Conservation (phyloP, 2,113 vertebrate species). For the Promerops cafer region DNA sequence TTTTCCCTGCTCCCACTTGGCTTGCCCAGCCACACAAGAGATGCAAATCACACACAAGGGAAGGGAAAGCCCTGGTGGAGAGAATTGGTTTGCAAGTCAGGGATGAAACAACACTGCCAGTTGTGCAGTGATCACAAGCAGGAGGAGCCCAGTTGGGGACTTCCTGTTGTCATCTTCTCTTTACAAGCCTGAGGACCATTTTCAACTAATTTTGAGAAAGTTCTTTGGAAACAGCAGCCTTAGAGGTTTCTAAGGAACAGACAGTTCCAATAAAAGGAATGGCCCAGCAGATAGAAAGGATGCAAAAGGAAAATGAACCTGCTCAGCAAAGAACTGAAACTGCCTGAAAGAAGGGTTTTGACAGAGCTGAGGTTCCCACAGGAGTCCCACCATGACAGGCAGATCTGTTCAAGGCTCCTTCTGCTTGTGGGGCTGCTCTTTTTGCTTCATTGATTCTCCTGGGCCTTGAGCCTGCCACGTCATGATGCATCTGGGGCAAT, state of each 20-base stretch:
- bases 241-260: background rate
- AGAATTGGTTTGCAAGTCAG: background rate
- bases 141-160: rapidly evolving
- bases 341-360: background rate
- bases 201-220: background rate
- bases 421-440: background rate
- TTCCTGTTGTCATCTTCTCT: background rate
- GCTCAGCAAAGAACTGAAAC: background rate
- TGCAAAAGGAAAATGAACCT: background rate
- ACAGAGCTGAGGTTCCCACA: background rate
- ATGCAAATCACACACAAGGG: background rate
- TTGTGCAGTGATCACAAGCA: background rate
- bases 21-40: background rate
- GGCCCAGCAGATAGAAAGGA: background rate
- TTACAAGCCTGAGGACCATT: background rate
- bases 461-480: background rate
- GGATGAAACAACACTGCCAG: background rate
- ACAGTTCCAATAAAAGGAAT: background rate
- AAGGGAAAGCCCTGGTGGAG: background rate
- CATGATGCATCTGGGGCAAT: rapidly evolving
- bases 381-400: background rate
- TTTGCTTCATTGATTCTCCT: background rate
- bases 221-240: background rate
- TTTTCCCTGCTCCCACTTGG: background rate
- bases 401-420: rapidly evolving